phyloP scores from a whole-genome alignment of 1,140 invertebrate species.

The Dendrolimus kikuchii region DNA sequence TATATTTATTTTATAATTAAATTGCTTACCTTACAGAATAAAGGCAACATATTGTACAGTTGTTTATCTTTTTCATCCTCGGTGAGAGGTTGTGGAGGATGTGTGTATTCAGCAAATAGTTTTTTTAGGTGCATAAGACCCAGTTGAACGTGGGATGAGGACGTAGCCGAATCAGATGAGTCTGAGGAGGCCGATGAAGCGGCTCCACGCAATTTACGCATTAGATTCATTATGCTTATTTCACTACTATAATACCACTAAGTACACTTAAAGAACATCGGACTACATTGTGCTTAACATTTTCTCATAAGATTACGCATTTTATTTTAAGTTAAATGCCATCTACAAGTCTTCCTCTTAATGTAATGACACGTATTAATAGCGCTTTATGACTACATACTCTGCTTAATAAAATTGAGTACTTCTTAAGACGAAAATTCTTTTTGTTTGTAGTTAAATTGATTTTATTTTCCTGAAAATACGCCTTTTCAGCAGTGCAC shows the following conservation, averaged over 20 bases:
- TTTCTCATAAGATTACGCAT: no score
- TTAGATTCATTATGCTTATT: conserved; percentile 80
- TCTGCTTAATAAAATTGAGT: no score
- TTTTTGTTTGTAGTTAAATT: no score
- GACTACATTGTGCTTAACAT: no score
- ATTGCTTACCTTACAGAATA: conserved; percentile 94
- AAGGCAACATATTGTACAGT: conserved; percentile 97
- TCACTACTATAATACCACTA: not conserved
- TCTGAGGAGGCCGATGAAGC: conserved; percentile 56
- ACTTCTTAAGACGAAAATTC: no score
- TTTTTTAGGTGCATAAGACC: conserved; percentile 97
- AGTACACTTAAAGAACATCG: no score
- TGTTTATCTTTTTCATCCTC: conserved; percentile 93
- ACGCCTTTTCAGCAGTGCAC: no score
- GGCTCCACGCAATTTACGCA: conserved; percentile 85
- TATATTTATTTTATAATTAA: not conserved
- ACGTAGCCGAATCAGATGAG: conserved; percentile 63
- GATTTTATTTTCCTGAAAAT: no score
- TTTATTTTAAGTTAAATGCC: no score
- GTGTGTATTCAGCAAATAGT: conserved; percentile 94
- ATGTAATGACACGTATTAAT: no score
- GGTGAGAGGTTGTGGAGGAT: conserved; percentile 85
- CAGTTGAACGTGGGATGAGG: conserved; percentile 85
- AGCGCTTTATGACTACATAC: no score
- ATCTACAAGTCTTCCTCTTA: no score